Evolutionary conservation across 2,797 vertebrate genomes (phyloP).

Genomic region (Amphiprion clarkii): DNA sequence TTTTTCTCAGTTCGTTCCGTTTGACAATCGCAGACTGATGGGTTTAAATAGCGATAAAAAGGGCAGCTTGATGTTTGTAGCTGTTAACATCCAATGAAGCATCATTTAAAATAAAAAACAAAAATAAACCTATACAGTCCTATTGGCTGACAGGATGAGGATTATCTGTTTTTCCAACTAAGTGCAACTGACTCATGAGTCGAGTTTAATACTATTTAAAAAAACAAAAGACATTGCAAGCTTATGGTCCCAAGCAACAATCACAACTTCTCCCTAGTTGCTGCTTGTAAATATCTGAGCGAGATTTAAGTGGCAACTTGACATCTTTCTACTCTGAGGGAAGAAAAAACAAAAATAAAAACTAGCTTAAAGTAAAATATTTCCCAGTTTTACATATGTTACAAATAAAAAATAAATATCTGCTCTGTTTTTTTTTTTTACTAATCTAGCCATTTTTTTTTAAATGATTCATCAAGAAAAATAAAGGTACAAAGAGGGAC

Average conservation of each 20-base stretch:
- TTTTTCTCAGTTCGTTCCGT: constrained; percentile 20
- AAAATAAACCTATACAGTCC: constrained; percentile 8
- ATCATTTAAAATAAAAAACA: background rate
- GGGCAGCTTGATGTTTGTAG: constrained; percentile 33
- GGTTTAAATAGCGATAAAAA: constrained; percentile 33
- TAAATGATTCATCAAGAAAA: constrained; percentile 63
- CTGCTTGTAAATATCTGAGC: constrained; percentile 63
- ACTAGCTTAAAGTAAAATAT: constrained; percentile 73
- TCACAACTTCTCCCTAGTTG: constrained; percentile 34
- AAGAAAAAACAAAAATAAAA: constrained; percentile 33
- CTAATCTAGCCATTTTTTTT: constrained; percentile 51
- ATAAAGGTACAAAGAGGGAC: constrained; percentile 68
- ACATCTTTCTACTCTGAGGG: constrained; percentile 68
- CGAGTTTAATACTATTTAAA: constrained; percentile 63
- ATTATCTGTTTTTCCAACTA: constrained; percentile 21
- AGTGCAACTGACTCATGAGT: constrained; percentile 57
- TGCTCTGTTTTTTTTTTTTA: constrained; percentile 45
- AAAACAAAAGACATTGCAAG: constrained; percentile 48
- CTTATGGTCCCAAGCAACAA: constrained; percentile 72
- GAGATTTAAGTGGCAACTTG: constrained; percentile 77
- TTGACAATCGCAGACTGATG: constrained; percentile 14
- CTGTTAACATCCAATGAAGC: constrained; percentile 28
- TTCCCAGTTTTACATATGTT: constrained; percentile 80
- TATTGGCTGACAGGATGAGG: background rate
- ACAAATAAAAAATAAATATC: constrained; percentile 85